These are phyloP conservation scores for Leptinotarsa texana DNA, from an alignment of 1,140 invertebrate species.

Conservation along the genomic window DNA sequence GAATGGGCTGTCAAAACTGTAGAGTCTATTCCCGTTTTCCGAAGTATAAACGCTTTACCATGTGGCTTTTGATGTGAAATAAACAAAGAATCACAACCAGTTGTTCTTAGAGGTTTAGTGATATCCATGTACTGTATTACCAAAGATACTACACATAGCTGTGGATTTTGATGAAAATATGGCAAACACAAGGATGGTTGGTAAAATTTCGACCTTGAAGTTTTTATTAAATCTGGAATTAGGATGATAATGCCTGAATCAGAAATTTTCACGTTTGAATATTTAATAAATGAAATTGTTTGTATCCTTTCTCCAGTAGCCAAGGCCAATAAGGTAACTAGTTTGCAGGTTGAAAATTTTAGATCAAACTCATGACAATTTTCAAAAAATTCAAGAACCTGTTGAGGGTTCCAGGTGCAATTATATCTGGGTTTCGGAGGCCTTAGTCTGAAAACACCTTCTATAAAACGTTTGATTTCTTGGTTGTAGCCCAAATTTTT, in stretches of 20 bases:
- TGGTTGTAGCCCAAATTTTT: no score
- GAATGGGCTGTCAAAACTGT: slow-evolving; percentile 18
- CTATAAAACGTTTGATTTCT: no score
- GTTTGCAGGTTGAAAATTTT: slow-evolving; percentile 20
- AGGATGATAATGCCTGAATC: slow-evolving; percentile 25
- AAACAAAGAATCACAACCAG: not conserved
- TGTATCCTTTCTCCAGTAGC: slow-evolving; percentile 32
- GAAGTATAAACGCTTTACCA: slow-evolving; percentile 12
- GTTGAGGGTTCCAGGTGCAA: slow-evolving; percentile 39
- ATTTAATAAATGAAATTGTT: not conserved
- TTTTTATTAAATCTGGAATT: slow-evolving; percentile 13
- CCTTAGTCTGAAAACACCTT: no score
- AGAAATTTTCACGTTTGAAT: not conserved
- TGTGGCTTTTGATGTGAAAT: not conserved
- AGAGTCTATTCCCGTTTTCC: not conserved
- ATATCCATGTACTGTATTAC: not conserved
- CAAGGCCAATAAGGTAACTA: slow-evolving; percentile 25
- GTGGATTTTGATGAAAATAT: not conserved
- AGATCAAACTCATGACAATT: not conserved
- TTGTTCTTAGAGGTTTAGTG: not conserved
- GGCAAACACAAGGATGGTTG: slow-evolving; percentile 1
- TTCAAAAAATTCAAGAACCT: slow-evolving; percentile 28
- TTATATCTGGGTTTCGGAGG: slow-evolving; percentile 45
- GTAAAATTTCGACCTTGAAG: slow-evolving; percentile 49
- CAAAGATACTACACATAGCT: no score